Conservation (phyloP, 2,113 vertebrate species). For the Mellivora capensis region DNA sequence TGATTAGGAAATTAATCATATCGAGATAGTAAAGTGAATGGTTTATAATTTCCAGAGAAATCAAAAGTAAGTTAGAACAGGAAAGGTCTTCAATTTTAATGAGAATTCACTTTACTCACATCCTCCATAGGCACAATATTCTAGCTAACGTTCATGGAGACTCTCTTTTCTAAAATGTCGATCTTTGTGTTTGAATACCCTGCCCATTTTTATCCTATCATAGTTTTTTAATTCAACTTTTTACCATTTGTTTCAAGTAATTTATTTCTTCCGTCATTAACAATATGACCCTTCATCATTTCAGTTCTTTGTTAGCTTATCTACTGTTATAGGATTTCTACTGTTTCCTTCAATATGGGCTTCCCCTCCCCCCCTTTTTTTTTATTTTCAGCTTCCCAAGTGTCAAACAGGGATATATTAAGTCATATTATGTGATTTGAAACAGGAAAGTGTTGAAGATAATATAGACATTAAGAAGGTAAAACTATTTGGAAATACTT, state of each 20-base stretch:
- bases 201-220: not conserved
- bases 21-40: not conserved
- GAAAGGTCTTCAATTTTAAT: not conserved
- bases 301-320: not conserved
- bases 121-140: not conserved
- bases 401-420: not conserved
- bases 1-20: not conserved
- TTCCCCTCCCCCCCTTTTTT: not conserved
- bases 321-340: not conserved
- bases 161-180: not conserved
- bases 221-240: not conserved
- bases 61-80: not conserved
- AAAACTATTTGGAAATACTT: not conserved
- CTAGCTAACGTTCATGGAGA: not conserved
- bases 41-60: not conserved
- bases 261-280: not conserved
- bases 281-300: not conserved
- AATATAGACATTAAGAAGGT: not conserved
- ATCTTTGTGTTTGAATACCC: not conserved
- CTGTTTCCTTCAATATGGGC: not conserved
- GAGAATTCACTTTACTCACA: not conserved
- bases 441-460: not conserved
- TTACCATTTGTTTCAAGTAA: not conserved
- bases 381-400: not conserved
- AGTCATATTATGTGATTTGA: not conserved